Evolutionary conservation across 2,888 invertebrate genomes (phyloP).

Genomic region (Tortrix viridana): DNA sequence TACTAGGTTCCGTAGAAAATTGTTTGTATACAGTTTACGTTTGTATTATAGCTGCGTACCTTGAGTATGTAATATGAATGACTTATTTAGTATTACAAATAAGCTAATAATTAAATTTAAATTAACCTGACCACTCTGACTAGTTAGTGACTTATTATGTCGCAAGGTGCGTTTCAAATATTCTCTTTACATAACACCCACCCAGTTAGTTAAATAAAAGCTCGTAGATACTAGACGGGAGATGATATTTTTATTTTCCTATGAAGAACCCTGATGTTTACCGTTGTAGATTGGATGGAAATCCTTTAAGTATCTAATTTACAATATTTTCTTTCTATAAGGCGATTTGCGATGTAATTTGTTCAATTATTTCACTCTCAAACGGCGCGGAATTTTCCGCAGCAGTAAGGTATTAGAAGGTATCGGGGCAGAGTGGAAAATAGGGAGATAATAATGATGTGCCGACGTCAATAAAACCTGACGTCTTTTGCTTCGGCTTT

Average conservation of each 20-base stretch:
- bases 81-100: too few species aligned
- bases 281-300: slow-evolving; percentile 42
- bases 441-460: slow-evolving; percentile 73
- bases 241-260: background rate
- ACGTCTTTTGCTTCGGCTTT: slow-evolving; percentile 45
- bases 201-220: too few species aligned
- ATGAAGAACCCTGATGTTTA: slow-evolving; percentile 3
- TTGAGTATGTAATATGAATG: too few species aligned
- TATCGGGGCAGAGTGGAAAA: slow-evolving; percentile 64
- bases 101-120: too few species aligned
- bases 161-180: too few species aligned
- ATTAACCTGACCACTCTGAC: too few species aligned
- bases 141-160: too few species aligned
- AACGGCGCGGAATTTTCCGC: slow-evolving; percentile 70
- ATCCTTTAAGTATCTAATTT: slow-evolving; percentile 77
- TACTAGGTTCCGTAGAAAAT: too few species aligned
- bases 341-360: slow-evolving; percentile 73
- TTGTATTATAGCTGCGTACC: too few species aligned
- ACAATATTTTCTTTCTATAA: slow-evolving; percentile 64
- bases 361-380: slow-evolving; percentile 72
- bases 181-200: too few species aligned
- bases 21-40: too few species aligned
- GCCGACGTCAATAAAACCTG: slow-evolving; percentile 61
- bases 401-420: slow-evolving; percentile 61
- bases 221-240: background rate